phyloP scores from a whole-genome alignment of 2,113 vertebrate species.

The Hypomesus transpacificus region DNA sequence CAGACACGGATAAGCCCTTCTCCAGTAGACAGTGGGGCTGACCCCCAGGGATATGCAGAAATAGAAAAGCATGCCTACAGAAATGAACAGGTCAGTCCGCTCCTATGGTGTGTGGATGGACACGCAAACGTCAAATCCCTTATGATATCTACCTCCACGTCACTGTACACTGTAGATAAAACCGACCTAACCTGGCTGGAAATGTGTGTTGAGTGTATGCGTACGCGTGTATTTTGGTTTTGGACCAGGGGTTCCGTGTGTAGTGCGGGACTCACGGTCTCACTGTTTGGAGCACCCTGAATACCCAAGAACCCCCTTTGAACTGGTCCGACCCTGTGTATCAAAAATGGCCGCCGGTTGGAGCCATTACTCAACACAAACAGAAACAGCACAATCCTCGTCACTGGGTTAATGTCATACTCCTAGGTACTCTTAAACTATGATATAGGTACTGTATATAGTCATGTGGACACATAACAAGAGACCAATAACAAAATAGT shows the following conservation, averaged over 20 bases:
- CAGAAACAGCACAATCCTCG: conserved; percentile 43
- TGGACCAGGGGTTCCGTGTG: conserved; percentile 14
- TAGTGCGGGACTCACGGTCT: conserved; percentile 16
- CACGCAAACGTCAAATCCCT: conserved; percentile 23
- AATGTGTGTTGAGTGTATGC: conserved; percentile 10
- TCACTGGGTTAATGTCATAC: conserved; percentile 30
- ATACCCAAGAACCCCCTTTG: conserved; percentile 21
- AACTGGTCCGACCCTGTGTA: conserved; percentile 38
- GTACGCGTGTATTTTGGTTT: conserved; percentile 39
- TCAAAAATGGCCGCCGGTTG: conserved; percentile 32
- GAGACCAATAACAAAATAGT: conserved; percentile 58
- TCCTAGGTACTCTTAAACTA: conserved; percentile 41
- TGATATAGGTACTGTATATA: conserved; percentile 40
- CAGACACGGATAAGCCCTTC: conserved; percentile 29
- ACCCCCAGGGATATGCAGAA: conserved; percentile 13
- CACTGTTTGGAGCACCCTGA: conserved; percentile 24
- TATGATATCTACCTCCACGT: conserved; percentile 7
- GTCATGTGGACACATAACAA: conserved; percentile 43
- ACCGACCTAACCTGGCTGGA: conserved; percentile 20
- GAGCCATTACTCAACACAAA: conserved; percentile 27
- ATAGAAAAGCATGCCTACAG: conserved; percentile 24
- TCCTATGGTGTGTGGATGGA: conserved; percentile 17
- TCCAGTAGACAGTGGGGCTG: conserved; percentile 13
- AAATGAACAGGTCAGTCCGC: conserved; percentile 22
- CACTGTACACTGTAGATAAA: conserved; percentile 32